Evolutionary conservation across 2,113 vertebrate genomes (phyloP).

Genomic region (Eolophus roseicapilla): DNA sequence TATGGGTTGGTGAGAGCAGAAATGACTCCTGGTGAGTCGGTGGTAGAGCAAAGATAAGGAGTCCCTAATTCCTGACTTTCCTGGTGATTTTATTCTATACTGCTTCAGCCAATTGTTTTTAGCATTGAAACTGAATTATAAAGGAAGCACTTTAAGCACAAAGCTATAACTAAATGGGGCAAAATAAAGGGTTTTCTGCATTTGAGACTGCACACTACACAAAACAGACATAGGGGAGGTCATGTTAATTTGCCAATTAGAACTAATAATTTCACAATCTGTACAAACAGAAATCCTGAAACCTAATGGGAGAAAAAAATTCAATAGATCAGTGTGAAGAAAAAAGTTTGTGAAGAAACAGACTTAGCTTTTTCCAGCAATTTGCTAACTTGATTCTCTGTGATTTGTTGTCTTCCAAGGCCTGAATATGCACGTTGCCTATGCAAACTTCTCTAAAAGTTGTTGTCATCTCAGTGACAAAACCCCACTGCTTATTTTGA

Average conservation of each 20-base stretch:
- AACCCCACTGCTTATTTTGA: not conserved
- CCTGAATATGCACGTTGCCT: not conserved
- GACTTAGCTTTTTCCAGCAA: not conserved
- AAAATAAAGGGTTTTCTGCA: not conserved
- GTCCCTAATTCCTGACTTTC: not conserved
- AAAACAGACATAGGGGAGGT: not conserved
- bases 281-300: not conserved
- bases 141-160: not conserved
- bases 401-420: not conserved
- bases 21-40: not conserved
- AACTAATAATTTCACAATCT: not conserved
- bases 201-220: not conserved
- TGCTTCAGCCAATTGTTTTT: not conserved
- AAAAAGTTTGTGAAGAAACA: not conserved
- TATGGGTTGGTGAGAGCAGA: not conserved
- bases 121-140: not conserved
- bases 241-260: not conserved
- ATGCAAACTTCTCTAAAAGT: not conserved
- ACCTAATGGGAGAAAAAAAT: not conserved
- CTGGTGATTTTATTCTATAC: not conserved
- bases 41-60: not conserved
- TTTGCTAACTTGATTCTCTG: not conserved
- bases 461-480: fast-evolving
- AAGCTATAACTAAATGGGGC: not conserved
- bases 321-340: not conserved